phyloP scores from a whole-genome alignment of 1,140 invertebrate genomes.

The Brachionus manjavacas region DNA sequence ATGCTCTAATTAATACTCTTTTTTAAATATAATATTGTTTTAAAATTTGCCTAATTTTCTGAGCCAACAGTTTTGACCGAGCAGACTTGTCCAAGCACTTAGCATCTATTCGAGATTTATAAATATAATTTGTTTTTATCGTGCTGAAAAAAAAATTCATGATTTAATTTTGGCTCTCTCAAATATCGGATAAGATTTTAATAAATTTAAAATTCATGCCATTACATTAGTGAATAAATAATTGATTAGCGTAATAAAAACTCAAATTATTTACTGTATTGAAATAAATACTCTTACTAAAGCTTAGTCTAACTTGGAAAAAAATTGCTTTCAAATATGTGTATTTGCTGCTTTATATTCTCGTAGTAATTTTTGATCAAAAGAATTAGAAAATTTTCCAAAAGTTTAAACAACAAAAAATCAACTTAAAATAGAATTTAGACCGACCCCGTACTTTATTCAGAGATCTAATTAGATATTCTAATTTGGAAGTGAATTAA shows the following conservation, averaged over 20 bases:
- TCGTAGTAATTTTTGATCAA: background rate
- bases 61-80: background rate
- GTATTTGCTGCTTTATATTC: background rate
- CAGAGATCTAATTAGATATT: background rate
- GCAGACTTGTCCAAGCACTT: background rate
- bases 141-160: background rate
- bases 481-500: background rate
- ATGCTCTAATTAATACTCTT: background rate
- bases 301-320: background rate
- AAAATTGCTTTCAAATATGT: background rate
- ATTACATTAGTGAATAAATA: conserved; percentile 1
- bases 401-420: background rate
- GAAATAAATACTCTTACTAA: background rate
- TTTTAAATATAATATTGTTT: background rate
- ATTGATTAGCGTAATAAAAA: background rate
- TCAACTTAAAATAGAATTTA: background rate
- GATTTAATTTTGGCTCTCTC: background rate
- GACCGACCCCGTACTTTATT: background rate
- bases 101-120: background rate
- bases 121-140: background rate
- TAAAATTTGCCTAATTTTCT: background rate
- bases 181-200: background rate
- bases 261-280: background rate
- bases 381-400: background rate
- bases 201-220: background rate